phyloP scores from a whole-genome alignment of 1,140 invertebrate genomes.

The Neodiprion virginianus region DNA sequence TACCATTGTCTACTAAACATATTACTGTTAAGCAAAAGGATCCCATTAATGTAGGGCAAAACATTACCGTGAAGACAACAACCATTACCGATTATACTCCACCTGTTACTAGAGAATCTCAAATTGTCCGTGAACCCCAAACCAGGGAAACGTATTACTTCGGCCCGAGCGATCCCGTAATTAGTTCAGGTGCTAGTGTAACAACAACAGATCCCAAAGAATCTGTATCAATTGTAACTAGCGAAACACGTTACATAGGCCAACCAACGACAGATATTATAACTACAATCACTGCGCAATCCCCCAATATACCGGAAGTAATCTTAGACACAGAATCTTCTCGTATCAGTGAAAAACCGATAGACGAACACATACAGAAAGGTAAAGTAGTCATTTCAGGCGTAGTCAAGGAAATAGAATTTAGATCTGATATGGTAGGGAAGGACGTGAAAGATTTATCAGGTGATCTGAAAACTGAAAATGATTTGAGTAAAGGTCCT shows the following conservation, averaged over 20 bases:
- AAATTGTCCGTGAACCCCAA: constrained; percentile 6
- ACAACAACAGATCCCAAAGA: constrained; percentile 1
- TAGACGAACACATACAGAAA: constrained; percentile 8
- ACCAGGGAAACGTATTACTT: constrained; percentile 29
- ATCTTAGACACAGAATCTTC: background rate
- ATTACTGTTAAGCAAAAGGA: constrained; percentile 32
- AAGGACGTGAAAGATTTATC: background rate
- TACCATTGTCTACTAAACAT: constrained; percentile 31
- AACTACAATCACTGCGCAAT: background rate
- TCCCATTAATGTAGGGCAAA: constrained; percentile 31
- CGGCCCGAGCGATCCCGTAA: constrained; percentile 26
- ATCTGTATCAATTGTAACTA: background rate
- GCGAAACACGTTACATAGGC: background rate
- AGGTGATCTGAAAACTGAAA: constrained; percentile 21
- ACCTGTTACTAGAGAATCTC: constrained; percentile 13
- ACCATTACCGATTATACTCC: constrained; percentile 34
- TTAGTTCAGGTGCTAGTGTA: constrained; percentile 13
- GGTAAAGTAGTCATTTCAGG: constrained; percentile 16
- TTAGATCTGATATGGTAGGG: constrained; percentile 10
- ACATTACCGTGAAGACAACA: constrained; percentile 38
- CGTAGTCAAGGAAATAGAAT: constrained; percentile 8
- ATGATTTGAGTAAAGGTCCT: constrained; percentile 23
- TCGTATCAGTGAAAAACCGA: background rate
- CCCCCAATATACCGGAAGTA: background rate
- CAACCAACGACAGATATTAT: background rate